These are phyloP conservation scores for Microtus montanus DNA, from an alignment of 2,113 vertebrate genomes.

Conservation along the genomic window DNA sequence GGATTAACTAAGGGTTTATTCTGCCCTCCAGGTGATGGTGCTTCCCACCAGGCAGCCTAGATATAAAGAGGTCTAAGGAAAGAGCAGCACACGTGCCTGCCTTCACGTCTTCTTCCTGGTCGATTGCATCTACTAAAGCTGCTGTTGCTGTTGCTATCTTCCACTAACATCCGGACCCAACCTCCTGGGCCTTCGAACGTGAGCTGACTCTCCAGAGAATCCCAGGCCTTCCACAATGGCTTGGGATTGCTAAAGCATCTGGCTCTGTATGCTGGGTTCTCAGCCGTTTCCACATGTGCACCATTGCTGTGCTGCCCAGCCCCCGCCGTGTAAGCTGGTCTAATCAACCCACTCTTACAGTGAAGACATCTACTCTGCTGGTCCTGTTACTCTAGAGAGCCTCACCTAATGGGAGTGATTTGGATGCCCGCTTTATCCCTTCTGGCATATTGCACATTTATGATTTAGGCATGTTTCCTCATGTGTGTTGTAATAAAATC, in stretches of 20 bases:
- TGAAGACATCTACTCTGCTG: background rate
- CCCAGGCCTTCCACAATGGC: background rate
- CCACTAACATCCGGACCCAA: background rate
- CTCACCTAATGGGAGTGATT: background rate
- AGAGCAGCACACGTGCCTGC: background rate
- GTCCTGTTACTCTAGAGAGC: background rate
- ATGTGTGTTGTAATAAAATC: rapidly evolving
- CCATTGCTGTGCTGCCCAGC: background rate
- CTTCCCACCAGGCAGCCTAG: background rate
- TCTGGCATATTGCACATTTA: rapidly evolving
- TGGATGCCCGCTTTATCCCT: rapidly evolving
- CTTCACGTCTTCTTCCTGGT: background rate
- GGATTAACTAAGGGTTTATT: background rate
- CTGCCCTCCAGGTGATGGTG: background rate
- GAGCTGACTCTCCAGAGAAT: background rate
- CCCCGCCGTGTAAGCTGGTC: background rate
- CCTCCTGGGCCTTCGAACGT: background rate
- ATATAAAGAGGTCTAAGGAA: background rate
- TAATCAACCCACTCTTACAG: background rate
- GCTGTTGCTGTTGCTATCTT: no score
- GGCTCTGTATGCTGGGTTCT: background rate
- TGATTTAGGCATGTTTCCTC: rapidly evolving
- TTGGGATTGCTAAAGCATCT: background rate
- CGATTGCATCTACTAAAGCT: background rate
- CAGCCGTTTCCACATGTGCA: background rate